Evolutionary conservation across 2,113 vertebrate genomes (phyloP), one percentile per base, ranked within the genome.

Genomic region (Proterorhinus semilunaris): DNA sequence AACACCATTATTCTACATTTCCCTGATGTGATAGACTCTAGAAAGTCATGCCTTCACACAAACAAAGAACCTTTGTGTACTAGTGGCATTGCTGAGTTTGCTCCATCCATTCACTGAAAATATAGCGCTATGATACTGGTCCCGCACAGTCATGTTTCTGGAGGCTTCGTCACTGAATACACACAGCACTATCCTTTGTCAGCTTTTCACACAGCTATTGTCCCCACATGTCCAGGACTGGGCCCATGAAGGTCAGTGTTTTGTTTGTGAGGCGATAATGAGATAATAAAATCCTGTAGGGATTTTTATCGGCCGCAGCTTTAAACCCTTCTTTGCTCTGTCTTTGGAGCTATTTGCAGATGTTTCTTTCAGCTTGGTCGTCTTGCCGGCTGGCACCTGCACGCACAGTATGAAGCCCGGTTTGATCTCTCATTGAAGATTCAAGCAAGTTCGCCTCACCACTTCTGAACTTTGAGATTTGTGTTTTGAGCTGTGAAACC

Each of bases 111-210:
- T 83, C 87, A 85, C 70, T 54, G 69, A 77, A 68, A 86, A 83
- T 76, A 63, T 82, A 74, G 71, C 66, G 68, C 74, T 11, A 46
- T 69, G 71, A 67, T 76, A 65, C 75, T 75, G 82, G 72, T 76
- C 79, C 47, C 0, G 11, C 51, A 10, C 46, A 44, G 54, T 65
- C 21, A 10, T 70, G 55, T 79, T 82, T 88, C 89, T 91, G 71
- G 87, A 62, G 66, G 72, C 45, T 81, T 89, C 84, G 55, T 79
- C 68, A 83, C 89, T 88, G 76, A 89, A 90, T 79, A 52, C 80
- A 62, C 7, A 62, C 62, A 11, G 76, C 64, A 64, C 2, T 49
- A 68, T 36, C 0, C 65, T 71, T 81, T 76, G 85, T 67, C 74
- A 64, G 69, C 79, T 83, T 82, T 89, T 86, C 73, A 75, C 66